Base-by-base conservation (phyloP, 2,113 vertebrate genomes). In the Hoplias malabaricus region DNA sequence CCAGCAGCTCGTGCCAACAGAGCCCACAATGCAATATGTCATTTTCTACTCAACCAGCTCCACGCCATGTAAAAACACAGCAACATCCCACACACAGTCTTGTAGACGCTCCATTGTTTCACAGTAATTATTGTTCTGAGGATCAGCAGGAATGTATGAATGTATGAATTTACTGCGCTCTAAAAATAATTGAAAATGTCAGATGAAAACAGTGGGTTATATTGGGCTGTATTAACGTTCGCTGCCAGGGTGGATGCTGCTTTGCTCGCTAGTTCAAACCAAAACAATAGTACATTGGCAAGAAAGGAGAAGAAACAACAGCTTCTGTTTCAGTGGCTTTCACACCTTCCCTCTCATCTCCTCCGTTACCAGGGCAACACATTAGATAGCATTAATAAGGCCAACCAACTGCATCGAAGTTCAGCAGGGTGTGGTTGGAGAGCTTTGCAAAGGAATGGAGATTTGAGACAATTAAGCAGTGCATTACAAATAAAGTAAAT, bases 291-390 rank as follows among this genome's bases (percentile, higher is more conserved):
- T 43, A 38, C 40, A 67, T 70, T 23, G 10, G 31, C 11, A 27
- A 21, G 71, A 21, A 66, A 82, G 70, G 48, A 76, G 66, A 50
- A 84, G 73, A 50, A 84, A 65, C 56, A 69, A 61, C 81, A 53
- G 71, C 65, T 78, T 67, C 65, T 43, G 70, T 82, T 63, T 74
- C 42, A 63, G 36, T 68, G 59, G 70, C 80, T 79, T 83, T 81
- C 79, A 72, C 82, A 73, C 81, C 77, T 80, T 80, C 75, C 78
- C 43, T 74, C 73, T 75, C 80, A 73, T 78, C 71, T 76, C 53
- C 34, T 63, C 70, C 0, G 84, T 86, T 86, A 77, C 86, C 83
- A 83, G 53, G 83, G 84, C 80, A 84, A 87, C 86, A 75, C 74
- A 83, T 74, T 61, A 82, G 71, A 75, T 84, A 77, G 73, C 78